Conservation (phyloP, 2,888 invertebrate species). For the Bedellia somnulentella region DNA sequence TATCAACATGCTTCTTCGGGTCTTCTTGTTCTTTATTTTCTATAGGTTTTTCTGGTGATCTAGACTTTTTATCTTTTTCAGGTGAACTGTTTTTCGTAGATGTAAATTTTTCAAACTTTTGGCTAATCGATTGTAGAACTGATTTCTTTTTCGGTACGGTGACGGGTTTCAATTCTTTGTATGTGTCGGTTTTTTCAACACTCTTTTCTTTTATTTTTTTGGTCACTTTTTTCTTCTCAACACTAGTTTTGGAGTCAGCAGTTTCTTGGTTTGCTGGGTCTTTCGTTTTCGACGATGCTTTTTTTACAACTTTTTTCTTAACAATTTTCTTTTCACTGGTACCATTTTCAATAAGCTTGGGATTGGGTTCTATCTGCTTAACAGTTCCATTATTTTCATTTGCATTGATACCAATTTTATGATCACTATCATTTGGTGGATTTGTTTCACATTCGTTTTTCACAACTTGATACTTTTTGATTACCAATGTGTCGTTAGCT, state of each 20-base stretch:
- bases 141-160: conserved; percentile 61
- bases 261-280: conserved; percentile 25
- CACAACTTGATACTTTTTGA: too few relatives aligned
- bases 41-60: conserved; percentile 47
- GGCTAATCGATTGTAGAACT: conserved; percentile 75
- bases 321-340: conserved; percentile 34
- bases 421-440: conserved; percentile 12
- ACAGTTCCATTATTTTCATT: conserved; percentile 10
- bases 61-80: conserved; percentile 50
- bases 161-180: conserved; percentile 28
- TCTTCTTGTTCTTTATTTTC: conserved; percentile 24
- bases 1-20: conserved; percentile 36
- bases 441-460: too few relatives aligned
- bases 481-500: conserved; percentile 9
- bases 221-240: conserved; percentile 42
- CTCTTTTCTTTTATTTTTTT: conserved; percentile 44
- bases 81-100: conserved; percentile 52
- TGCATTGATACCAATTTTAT: conserved; percentile 15
- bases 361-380: conserved; percentile 19
- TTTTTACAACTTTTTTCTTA: conserved; percentile 47
- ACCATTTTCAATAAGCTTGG: too few relatives aligned
- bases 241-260: conserved; percentile 23
- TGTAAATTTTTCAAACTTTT: conserved; percentile 72
- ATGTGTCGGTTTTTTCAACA: too few relatives aligned
- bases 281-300: conserved; percentile 50